Conservation (phyloP, 2,113 vertebrate genomes). For the Ochotona curzoniae region DNA sequence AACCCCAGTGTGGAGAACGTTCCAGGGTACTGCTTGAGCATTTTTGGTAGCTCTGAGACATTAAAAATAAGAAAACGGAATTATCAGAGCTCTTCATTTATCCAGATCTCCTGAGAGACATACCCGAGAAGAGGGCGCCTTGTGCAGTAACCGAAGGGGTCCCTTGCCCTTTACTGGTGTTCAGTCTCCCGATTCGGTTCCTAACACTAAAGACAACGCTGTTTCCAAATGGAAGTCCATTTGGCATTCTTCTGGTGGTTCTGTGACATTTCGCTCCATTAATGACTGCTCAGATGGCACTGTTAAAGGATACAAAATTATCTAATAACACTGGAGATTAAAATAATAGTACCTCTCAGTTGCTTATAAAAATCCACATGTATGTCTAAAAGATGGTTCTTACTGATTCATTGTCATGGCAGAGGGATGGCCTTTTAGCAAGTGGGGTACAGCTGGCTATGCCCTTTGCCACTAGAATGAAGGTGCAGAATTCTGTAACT, state of each 20-base stretch:
- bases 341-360: constrained; percentile 2
- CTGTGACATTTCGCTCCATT: constrained; percentile 34
- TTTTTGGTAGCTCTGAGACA: no score
- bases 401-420: background rate
- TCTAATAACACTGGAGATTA: background rate
- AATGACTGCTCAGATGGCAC: background rate
- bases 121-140: background rate
- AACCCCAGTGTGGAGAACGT: no score
- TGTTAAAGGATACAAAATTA: background rate
- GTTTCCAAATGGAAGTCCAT: constrained; percentile 40
- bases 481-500: background rate
- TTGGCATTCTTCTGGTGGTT: constrained; percentile 49
- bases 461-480: background rate
- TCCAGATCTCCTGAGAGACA: constrained; percentile 3
- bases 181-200: constrained; percentile 43
- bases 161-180: constrained; percentile 31
- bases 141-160: background rate
- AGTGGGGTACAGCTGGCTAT: background rate
- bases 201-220: constrained; percentile 38
- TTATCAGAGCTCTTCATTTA: no score
- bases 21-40: no score
- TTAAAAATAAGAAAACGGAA: no score
- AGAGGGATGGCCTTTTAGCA: background rate
- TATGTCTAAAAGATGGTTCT: constrained; percentile 6
- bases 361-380: background rate